phyloP scores from a whole-genome alignment of 92 coral and sea anemone genomes.

The Plumapathes pennacea region DNA sequence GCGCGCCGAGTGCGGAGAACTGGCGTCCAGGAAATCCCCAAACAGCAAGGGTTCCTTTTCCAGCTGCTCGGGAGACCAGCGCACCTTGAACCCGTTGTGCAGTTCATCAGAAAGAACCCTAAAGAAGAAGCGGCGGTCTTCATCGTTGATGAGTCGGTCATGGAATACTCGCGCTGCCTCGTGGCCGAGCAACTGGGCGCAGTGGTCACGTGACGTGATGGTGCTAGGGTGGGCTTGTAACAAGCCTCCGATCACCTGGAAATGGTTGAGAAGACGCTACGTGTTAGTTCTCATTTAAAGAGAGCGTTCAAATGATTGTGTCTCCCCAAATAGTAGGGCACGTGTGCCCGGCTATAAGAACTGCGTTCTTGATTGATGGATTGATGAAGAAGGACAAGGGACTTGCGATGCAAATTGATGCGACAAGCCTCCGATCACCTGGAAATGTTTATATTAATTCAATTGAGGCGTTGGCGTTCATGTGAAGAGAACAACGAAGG shows the following conservation, averaged over 20 bases:
- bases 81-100: constrained; percentile 62
- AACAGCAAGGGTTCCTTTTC: constrained; percentile 71
- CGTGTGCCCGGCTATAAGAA: too few relatives aligned
- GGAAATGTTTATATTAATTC: too few relatives aligned
- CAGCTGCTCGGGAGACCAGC: constrained; percentile 56
- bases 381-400: too few relatives aligned
- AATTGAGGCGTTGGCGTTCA: too few relatives aligned
- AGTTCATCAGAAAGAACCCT: constrained; percentile 67
- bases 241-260: constrained; percentile 85
- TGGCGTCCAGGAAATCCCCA: constrained; percentile 84
- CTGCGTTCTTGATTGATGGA: too few relatives aligned
- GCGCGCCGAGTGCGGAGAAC: constrained; percentile 54
- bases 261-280: too few relatives aligned
- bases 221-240: constrained; percentile 86
- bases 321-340: too few relatives aligned
- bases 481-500: too few relatives aligned
- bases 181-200: constrained; percentile 79
- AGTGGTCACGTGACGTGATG: constrained; percentile 76
- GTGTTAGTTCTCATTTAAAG: too few relatives aligned
- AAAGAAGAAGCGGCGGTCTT: constrained; percentile 81
- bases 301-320: too few relatives aligned
- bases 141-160: constrained; percentile 86
- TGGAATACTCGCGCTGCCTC: constrained; percentile 93
- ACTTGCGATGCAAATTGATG: too few relatives aligned
- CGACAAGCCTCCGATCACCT: too few relatives aligned